Conservation (phyloP, 2,113 vertebrate species). For the Apeltes quadracus region DNA sequence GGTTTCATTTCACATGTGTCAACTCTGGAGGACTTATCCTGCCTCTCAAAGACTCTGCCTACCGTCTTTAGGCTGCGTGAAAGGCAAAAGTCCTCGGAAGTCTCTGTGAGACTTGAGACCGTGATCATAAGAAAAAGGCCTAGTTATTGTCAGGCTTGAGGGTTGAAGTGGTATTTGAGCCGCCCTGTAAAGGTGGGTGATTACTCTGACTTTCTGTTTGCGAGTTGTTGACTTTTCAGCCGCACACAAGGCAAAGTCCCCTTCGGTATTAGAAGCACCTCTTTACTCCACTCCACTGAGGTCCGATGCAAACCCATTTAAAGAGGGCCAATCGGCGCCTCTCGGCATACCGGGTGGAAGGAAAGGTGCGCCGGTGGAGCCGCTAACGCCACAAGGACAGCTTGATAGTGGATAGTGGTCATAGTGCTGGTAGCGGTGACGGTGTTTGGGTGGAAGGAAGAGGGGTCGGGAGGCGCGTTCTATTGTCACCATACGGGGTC, state of each 20-base stretch:
- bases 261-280: not conserved
- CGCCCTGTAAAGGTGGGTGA: not conserved
- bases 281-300: constrained; percentile 63
- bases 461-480: constrained; percentile 56
- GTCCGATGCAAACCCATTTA: constrained; percentile 73
- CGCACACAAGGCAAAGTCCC: constrained; percentile 17
- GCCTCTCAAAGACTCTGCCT: not conserved
- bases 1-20: not conserved
- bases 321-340: constrained; percentile 60
- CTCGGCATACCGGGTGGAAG: not conserved
- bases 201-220: constrained; percentile 8
- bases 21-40: not conserved
- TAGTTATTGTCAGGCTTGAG: constrained; percentile 10
- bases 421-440: constrained; percentile 22
- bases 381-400: constrained; percentile 68
- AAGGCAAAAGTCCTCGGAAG: constrained; percentile 43
- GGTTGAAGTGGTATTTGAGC: constrained; percentile 27
- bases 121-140: constrained; percentile 48
- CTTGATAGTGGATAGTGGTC: constrained; percentile 43
- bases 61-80: constrained; percentile 29
- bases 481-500: constrained; percentile 60
- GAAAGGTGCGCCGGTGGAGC: constrained; percentile 45
- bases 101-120: constrained; percentile 18
- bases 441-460: constrained; percentile 35
- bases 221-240: constrained; percentile 16